phyloP scores from a whole-genome alignment of 1,140 invertebrate species.

The Chelonus insularis region DNA sequence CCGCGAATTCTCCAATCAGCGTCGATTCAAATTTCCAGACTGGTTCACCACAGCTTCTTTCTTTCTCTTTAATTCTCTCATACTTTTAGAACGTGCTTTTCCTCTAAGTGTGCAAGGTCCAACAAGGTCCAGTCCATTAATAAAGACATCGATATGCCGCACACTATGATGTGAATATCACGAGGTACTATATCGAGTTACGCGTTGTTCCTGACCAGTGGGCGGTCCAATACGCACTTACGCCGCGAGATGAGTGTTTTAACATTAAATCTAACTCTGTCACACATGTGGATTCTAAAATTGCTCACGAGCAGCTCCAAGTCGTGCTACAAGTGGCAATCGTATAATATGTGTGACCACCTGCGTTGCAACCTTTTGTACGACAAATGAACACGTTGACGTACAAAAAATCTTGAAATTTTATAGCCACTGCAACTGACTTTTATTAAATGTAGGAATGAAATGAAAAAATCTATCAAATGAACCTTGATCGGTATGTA shows the following conservation, averaged over 20 bases:
- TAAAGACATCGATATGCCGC: conserved; percentile 43
- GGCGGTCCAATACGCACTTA: conserved; percentile 18
- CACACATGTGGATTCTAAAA: background rate
- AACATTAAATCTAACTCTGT: background rate
- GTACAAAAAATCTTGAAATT: conserved; percentile 17
- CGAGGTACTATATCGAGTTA: conserved; percentile 36
- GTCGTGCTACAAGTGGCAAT: conserved; percentile 1
- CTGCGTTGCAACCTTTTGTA: conserved; percentile 20
- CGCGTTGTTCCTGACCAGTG: conserved; percentile 23
- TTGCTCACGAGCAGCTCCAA: background rate
- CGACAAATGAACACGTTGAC: conserved; percentile 19
- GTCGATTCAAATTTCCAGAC: conserved; percentile 46
- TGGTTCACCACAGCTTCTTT: background rate
- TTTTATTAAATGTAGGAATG: too few species aligned
- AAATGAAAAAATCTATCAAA: too few species aligned
- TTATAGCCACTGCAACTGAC: conserved; percentile 6
- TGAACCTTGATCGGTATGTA: too few species aligned
- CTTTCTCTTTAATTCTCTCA: background rate
- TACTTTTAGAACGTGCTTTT: too few species aligned
- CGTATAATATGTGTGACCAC: conserved; percentile 4
- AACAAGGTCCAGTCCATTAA: conserved; percentile 38
- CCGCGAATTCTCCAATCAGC: conserved; percentile 45
- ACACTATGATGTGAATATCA: conserved; percentile 30
- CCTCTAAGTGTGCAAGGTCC: background rate
- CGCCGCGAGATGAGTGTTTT: background rate